Percentiles rank a stretch among this genome's conserved stretches.
Evolutionary conservation across 2,888 invertebrate species (phyloP).

Genomic region (Drosophila subsilvestris): DNA sequence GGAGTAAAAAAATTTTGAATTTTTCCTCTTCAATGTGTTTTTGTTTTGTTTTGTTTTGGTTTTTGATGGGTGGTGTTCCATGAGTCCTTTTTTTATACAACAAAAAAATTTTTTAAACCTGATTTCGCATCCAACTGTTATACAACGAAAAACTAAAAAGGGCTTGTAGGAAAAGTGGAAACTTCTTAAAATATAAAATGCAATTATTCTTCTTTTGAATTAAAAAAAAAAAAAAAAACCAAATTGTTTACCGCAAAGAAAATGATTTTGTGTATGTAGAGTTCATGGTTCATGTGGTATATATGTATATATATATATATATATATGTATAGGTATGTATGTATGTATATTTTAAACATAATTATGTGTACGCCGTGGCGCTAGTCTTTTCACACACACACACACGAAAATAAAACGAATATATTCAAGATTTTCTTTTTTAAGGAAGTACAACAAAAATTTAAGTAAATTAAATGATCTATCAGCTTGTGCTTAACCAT

Average conservation of each 20-base stretch:
- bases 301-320: conserved; percentile 29
- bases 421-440: background rate
- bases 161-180: conserved; percentile 20
- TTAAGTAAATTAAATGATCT: background rate
- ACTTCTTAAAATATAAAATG: conserved; percentile 53
- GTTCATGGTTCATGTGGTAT: background rate
- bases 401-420: conserved; percentile 22
- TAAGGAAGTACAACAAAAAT: background rate
- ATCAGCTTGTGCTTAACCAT: background rate
- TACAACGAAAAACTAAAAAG: conserved; percentile 26
- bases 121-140: conserved; percentile 38
- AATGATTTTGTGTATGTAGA: background rate
- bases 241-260: background rate
- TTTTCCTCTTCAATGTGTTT: conserved; percentile 11
- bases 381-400: conserved; percentile 28
- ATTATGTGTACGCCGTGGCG: conserved; percentile 34
- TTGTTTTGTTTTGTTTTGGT: too few relatives aligned
- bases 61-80: too few relatives aligned
- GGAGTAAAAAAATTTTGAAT: conserved; percentile 27
- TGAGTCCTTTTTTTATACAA: background rate
- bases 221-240: conserved; percentile 42
- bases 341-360: conserved; percentile 36
- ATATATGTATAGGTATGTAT: conserved; percentile 22
- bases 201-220: conserved; percentile 48
- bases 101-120: background rate